Conservation (phyloP, 1,140 invertebrate species). For the Nixonia krombeini region DNA sequence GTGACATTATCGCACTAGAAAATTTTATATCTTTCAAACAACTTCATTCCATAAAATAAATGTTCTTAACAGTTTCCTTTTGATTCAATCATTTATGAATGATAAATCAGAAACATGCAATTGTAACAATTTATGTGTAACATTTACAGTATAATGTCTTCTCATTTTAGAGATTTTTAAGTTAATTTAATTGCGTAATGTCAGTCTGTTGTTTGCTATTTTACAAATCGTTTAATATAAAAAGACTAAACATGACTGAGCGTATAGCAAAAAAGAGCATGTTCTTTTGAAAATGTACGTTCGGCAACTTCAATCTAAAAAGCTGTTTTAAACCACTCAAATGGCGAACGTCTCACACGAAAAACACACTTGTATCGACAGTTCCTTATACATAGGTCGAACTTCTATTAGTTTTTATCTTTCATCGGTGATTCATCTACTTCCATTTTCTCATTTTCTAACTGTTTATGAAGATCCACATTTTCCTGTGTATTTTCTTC, state of each 20-base stretch:
- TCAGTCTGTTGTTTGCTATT: background rate
- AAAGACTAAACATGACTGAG: background rate
- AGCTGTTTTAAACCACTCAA: background rate
- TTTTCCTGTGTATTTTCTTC: background rate
- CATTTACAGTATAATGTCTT: no score
- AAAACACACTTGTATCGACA: no score
- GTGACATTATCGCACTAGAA: background rate
- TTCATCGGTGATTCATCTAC: slow-evolving; percentile 19
- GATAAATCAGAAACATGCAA: no score
- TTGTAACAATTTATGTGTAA: no score
- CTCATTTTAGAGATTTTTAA: no score
- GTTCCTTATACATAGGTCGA: no score
- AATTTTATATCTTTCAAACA: background rate
- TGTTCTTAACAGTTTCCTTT: no score
- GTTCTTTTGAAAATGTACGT: background rate
- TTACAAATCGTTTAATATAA: background rate
- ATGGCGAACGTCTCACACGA: background rate
- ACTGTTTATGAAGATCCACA: background rate
- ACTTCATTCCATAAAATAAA: no score
- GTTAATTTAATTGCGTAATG: background rate
- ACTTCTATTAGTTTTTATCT: background rate
- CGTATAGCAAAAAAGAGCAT: background rate
- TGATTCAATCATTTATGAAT: no score
- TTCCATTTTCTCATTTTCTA: slow-evolving; percentile 21
- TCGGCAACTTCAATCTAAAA: background rate